Evolutionary conservation across 1,140 invertebrate genomes (phyloP), one percentile per base, ranked within the genome.

Genomic region (Habropoda laboriosa): DNA sequence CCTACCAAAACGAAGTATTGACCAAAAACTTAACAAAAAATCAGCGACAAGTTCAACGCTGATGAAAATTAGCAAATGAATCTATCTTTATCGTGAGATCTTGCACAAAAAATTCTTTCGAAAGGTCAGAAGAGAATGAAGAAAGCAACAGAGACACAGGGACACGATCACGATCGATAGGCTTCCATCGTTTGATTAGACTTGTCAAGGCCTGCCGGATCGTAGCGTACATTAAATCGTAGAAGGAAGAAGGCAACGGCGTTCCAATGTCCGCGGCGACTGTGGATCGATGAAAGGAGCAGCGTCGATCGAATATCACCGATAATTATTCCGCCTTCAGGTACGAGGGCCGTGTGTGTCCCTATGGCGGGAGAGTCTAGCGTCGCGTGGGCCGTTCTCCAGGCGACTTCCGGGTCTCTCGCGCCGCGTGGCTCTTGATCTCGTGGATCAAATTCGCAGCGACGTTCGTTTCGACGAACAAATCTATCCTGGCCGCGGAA

Each of bases 391-490:
- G 78, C 30, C 72, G 78, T 63, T 40, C 10, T 49, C 53, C 70
- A 45, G 32, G 4, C 79, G 63, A 85, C 87, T 88, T 88, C 86
- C 87, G 87, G 84, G 74, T 82, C 76, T 71, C 63, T 64, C 27
- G 8, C 21, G 35, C 70, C 27, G 8, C 21, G 35, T 38, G 55
- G 35, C 51, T 77, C 68, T 66, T 79, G 74, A 87, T 87, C 71
- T 67, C 55, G 35, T 71, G 66, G 75, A 87, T 86, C 70, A 79
- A 88, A 88, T 88, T 83, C 79, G 71, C n/a, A 82, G 5, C 60
- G n/a, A n/a, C n/a, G n/a, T n/a, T n/a, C n/a, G 67, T 86, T 89
- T 87, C 81, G 85, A 76, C 81, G 83, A 90, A 90, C 84, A 79
- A 87, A 87, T 87, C 84, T 84, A 90, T 89, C 86, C 49, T n/a